phyloP scores from a whole-genome alignment of 2,797 vertebrate species.

The Phrynocephalus forsythii region DNA sequence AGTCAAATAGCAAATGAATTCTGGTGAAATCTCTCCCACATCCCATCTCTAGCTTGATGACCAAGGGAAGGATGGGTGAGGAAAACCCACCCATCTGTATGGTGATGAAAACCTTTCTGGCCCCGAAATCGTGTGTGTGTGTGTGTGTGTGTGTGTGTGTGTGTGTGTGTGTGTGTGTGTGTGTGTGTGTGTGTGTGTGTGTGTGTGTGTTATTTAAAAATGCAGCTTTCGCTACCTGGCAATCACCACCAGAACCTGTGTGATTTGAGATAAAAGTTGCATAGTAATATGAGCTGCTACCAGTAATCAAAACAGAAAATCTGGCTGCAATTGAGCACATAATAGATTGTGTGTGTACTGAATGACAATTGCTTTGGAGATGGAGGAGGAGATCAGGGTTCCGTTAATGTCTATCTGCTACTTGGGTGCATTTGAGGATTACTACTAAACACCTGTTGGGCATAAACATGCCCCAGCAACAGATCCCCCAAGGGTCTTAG shows the following conservation, averaged over 20 bases:
- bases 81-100: background rate
- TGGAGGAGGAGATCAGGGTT: too few relatives aligned
- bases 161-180: too few relatives aligned
- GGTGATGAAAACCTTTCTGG: background rate
- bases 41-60: background rate
- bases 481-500: constrained; percentile 4
- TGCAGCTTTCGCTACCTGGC: constrained; percentile 10
- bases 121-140: too few relatives aligned
- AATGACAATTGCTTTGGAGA: constrained; percentile 4
- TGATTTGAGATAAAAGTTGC: constrained; percentile 21
- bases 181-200: too few relatives aligned
- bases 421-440: background rate
- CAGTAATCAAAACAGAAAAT: background rate
- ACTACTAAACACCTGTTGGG: constrained; percentile 10
- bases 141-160: too few relatives aligned
- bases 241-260: background rate
- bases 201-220: background rate
- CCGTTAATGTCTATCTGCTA: constrained; percentile 10
- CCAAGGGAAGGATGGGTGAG: too few relatives aligned
- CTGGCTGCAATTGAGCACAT: constrained; percentile 5
- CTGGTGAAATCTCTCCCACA: background rate
- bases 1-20: background rate
- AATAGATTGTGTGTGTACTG: background rate
- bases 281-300: constrained; percentile 28
- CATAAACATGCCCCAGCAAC: background rate